Base-by-base conservation (phyloP, 2,888 invertebrate species). In the Campaea margaritaria region DNA sequence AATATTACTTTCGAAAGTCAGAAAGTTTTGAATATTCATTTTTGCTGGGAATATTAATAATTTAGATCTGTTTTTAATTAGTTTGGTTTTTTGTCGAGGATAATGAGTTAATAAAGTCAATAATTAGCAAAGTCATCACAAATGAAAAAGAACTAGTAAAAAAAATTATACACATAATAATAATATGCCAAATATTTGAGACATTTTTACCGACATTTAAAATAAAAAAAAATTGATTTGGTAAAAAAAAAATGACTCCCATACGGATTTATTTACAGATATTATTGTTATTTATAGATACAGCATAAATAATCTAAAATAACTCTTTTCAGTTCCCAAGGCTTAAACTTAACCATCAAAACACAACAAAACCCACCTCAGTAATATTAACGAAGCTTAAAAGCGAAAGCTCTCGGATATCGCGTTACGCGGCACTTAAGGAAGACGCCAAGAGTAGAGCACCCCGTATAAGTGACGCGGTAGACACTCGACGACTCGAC, bases 21-120 rank as follows among this genome's bases (percentile, higher is more conserved):
- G 53, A 60, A 64, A 57, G 58, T 58, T 65, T 74, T 78, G 76
- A 74, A 79, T 78, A 76, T 76, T 76, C 68, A 74, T 31, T 75
- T 66, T 72, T 57, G 57, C 42, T 46, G 59, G 48, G 51, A 49
- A 64, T 56, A 36, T 47, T 12, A 34, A 14, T 31, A 16, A 14
- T 64, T 62, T 55, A 46, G 39, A 45, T 48, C 59, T 57, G 45
- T 58, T 62, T 59, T 48, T 39, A 34, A 28, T 42, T 42, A 42
- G 16, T 47, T 54, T 28, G 16, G 5, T 45, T 39, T 54, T 46
- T 28, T 16, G 7, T 31, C 4, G 14, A 15, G 7, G 14, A 10
- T 14, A 46, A 14, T 46, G 7, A 31, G 31, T 31, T 9, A 15
- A 31, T 12, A 36, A 47, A 36, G 12, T 47, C n/a, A 16, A 9